Evolutionary conservation across 2,888 invertebrate species (phyloP).

Genomic region (Busseola fusca): DNA sequence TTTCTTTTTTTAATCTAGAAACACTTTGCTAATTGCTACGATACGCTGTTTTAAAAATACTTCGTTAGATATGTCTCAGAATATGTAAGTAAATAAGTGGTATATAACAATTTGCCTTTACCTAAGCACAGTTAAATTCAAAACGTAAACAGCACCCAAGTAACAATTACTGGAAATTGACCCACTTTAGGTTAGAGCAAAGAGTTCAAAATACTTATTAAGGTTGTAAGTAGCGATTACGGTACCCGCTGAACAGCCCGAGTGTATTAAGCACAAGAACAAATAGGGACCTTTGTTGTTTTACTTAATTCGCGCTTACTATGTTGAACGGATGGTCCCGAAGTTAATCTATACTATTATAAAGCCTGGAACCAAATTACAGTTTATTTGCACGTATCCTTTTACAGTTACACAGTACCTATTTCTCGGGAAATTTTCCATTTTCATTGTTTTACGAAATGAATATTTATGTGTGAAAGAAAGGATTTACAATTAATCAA

Average conservation of each 20-base stretch:
- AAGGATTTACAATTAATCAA: not conserved
- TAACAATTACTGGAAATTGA: slow-evolving; percentile 59
- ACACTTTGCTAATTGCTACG: slow-evolving; percentile 26
- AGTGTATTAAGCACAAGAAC: slow-evolving; percentile 61
- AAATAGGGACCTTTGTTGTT: slow-evolving; percentile 59
- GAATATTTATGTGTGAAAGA: not conserved
- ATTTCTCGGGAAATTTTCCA: not conserved
- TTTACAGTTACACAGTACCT: slow-evolving; percentile 9
- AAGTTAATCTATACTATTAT: slow-evolving; percentile 54
- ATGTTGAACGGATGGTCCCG: slow-evolving; percentile 39
- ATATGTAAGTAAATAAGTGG: slow-evolving; percentile 8
- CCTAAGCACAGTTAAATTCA: slow-evolving; percentile 49
- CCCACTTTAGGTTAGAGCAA: slow-evolving; percentile 60
- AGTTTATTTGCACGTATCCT: slow-evolving; percentile 29
- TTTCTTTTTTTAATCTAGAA: slow-evolving; percentile 13
- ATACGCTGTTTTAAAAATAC: slow-evolving; percentile 15
- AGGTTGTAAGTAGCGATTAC: slow-evolving; percentile 61
- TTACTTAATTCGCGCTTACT: slow-evolving; percentile 58
- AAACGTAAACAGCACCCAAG: slow-evolving; percentile 52
- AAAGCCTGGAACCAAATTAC: slow-evolving; percentile 36
- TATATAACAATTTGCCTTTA: slow-evolving; percentile 39
- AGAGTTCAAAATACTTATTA: slow-evolving; percentile 65
- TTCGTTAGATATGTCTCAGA: not conserved
- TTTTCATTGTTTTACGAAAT: slow-evolving; percentile 12
- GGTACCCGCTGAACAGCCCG: slow-evolving; percentile 57